Base-by-base conservation (phyloP, 2,888 invertebrate genomes). In the Drosophila kuntzei region DNA sequence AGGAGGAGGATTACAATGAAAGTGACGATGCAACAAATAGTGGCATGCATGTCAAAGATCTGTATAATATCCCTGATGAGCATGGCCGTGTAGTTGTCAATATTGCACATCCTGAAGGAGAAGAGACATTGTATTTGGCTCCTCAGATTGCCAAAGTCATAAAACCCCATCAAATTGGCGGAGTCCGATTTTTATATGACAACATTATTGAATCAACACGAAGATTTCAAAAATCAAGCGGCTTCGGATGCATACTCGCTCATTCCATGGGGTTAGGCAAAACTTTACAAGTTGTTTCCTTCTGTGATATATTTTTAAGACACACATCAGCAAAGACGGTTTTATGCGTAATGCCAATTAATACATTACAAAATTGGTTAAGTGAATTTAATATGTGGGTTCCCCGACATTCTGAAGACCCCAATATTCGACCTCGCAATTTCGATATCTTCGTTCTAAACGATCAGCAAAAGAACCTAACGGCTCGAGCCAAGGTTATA, bases 251-350 rank as follows among this genome's bases (percentile, higher is more conserved):
- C 91, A 99, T 99, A 85, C 93, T 99, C 55, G 99, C 99, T 0
- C 99, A 99, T 93, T 98, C 98, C 44, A 99, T 99, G 99, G 99
- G 99, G 1, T 94, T 99, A 27, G 99, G 99, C n/a, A 99, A 99
- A 93, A 99, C 99, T 0, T 93, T 99, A 63, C 98, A 97, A 93
- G 96, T 99, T 61, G 97, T 99, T 60, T 97, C 98, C 76, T 99
- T 99, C 93, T 97, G 97, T 90, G 99, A 99, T 93, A 96, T 99
- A 86, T 98, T 99, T 92, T 94, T 99, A 80, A 94, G 98, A 54
- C 96, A 98, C 91, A 98, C 98, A 0, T 94, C 94, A 22, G 97
- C 97, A 5, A 97, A 95, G 91, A 97, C 96, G 12, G 97, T 99
- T 1, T 93, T 99, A 37, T 97, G 98, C 90, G 98, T 99, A 76